Evolutionary conservation across 1,140 invertebrate species (phyloP).

Genomic region (Pomacea maculata): DNA sequence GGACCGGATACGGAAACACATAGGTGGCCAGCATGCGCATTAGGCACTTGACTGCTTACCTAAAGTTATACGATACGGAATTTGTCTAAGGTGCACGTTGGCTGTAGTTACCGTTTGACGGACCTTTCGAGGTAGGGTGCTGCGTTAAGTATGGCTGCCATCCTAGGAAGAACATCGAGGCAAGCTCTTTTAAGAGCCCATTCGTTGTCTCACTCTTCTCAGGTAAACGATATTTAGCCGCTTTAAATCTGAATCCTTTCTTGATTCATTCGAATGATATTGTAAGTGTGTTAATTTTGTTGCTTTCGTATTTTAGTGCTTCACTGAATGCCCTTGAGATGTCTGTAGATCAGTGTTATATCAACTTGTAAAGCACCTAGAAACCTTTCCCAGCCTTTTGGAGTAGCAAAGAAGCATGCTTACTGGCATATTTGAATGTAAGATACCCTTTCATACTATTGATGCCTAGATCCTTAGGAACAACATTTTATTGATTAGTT

Average conservation of each 20-base stretch:
- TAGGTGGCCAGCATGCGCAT: neutral
- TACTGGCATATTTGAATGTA: too few relatives aligned
- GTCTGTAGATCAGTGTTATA: neutral
- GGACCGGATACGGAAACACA: conserved; percentile 9
- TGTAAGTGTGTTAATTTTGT: neutral
- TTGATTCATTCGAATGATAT: neutral
- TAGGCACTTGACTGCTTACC: conserved; percentile 1
- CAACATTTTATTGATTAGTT: neutral
- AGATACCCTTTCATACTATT: neutral
- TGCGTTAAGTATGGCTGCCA: conserved; percentile 41
- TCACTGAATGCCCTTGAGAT: conserved; percentile 4
- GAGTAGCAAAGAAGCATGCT: too few relatives aligned
- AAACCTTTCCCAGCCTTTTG: neutral
- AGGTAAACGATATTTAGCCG: conserved; percentile 20
- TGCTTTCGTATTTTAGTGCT: neutral
- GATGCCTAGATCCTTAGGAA: neutral
- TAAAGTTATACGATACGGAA: neutral
- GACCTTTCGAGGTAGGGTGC: conserved; percentile 19
- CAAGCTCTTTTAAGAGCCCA: conserved; percentile 43
- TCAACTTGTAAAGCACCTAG: neutral
- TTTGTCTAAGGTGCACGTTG: neutral
- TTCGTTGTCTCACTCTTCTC: conserved; percentile 30
- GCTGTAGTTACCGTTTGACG: neutral
- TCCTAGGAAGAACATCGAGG: conserved; percentile 37
- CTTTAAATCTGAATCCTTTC: neutral